Evolutionary conservation across 1,140 invertebrate species (phyloP).

Genomic region (Luehdorfia chinensis): DNA sequence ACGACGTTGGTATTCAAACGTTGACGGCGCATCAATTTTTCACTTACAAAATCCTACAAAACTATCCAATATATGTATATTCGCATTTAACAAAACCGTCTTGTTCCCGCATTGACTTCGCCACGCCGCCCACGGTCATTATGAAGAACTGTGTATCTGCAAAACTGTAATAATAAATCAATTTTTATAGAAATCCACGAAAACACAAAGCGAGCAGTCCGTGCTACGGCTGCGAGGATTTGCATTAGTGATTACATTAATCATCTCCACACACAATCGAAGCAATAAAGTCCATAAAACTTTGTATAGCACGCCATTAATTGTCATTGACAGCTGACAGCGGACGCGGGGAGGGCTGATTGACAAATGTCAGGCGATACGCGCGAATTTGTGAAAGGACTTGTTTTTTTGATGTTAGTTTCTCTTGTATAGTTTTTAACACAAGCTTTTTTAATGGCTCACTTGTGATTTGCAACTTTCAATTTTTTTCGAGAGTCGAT

Average conservation of each 20-base stretch:
- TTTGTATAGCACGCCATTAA: slow-evolving; percentile 66
- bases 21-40: too few relatives aligned
- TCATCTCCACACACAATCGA: slow-evolving; percentile 60
- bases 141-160: slow-evolving; percentile 23
- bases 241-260: slow-evolving; percentile 75
- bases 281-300: slow-evolving; percentile 68
- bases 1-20: too few relatives aligned
- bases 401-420: slow-evolving; percentile 28
- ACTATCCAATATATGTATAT: too few relatives aligned
- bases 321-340: slow-evolving; percentile 71
- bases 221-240: slow-evolving; percentile 57
- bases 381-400: slow-evolving; percentile 48
- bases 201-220: slow-evolving; percentile 41
- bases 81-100: slow-evolving; percentile 2
- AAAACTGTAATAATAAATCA: slow-evolving; percentile 57
- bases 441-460: slow-evolving; percentile 39
- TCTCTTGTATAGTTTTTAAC: slow-evolving; percentile 33
- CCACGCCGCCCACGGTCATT: slow-evolving; percentile 35
- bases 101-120: slow-evolving; percentile 20
- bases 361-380: slow-evolving; percentile 66
- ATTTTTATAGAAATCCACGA: slow-evolving; percentile 55
- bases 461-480: slow-evolving; percentile 41
- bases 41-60: too few relatives aligned
- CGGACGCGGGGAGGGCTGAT: slow-evolving; percentile 46
- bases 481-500: slow-evolving; percentile 11